Conservation (phyloP, 1,140 invertebrate genomes). For the Pectinophora gossypiella region DNA sequence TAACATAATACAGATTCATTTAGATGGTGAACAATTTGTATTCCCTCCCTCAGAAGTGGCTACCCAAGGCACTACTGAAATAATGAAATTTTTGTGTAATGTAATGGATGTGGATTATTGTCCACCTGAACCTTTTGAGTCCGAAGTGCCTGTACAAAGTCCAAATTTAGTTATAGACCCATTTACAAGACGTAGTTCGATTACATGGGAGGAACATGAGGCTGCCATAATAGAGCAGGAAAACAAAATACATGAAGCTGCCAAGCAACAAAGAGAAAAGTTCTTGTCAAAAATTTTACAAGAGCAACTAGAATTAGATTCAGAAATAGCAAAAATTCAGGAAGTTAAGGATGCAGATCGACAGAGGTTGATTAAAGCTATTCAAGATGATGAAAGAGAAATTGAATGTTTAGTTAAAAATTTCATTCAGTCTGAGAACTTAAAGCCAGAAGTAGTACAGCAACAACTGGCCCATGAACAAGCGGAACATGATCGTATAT, state of each 20-base stretch:
- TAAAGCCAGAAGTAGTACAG: slow-evolving; percentile 76
- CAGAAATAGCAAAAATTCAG: slow-evolving; percentile 80
- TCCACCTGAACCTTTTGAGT: slow-evolving; percentile 30
- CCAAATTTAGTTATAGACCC: slow-evolving; percentile 33
- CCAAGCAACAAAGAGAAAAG: slow-evolving; percentile 71
- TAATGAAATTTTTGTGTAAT: slow-evolving; percentile 81
- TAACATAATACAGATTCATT: slow-evolving; percentile 75
- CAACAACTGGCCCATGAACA: slow-evolving; percentile 80
- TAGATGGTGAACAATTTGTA: slow-evolving; percentile 78
- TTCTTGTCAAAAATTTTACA: slow-evolving; percentile 78
- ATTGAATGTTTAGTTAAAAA: slow-evolving; percentile 80
- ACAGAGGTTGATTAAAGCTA: slow-evolving; percentile 76
- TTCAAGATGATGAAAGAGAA: slow-evolving; percentile 78
- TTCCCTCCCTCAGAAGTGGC: slow-evolving; percentile 80
- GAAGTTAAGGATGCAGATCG: slow-evolving; percentile 79
- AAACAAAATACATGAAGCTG: slow-evolving; percentile 61
- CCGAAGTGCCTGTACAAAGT: slow-evolving; percentile 22
- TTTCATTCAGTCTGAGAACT: slow-evolving; percentile 77
- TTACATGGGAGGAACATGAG: slow-evolving; percentile 69
- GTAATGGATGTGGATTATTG: slow-evolving; percentile 62
- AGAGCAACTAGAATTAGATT: slow-evolving; percentile 80
- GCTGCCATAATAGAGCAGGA: slow-evolving; percentile 59
- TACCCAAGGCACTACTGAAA: slow-evolving; percentile 76
- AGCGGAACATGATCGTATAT: slow-evolving; percentile 77
- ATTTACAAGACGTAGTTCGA: slow-evolving; percentile 42